Conservation (phyloP, 2,113 vertebrate genomes). For the Callionymus lyra region DNA sequence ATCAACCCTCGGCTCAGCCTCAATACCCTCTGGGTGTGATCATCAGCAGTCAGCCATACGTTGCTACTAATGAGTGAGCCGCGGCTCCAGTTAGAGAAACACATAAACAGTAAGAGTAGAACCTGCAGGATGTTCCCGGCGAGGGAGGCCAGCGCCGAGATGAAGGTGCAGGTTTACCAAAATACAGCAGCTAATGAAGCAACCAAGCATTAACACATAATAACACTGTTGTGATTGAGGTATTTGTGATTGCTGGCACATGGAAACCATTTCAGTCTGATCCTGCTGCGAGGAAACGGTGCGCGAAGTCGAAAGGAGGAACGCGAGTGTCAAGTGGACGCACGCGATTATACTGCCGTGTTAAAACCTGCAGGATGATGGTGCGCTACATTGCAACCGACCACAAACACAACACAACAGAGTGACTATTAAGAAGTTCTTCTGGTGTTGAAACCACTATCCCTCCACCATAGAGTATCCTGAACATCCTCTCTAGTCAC, state of each 20-base stretch:
- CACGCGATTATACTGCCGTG: conserved; percentile 13
- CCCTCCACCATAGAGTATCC: too few species aligned
- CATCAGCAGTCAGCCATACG: conserved; percentile 31
- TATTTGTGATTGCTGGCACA: conserved; percentile 37
- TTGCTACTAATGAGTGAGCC: conserved; percentile 36
- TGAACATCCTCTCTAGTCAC: too few species aligned
- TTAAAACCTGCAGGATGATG: conserved; percentile 8
- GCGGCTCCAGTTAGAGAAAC: conserved; percentile 34
- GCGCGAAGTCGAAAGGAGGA: conserved; percentile 26
- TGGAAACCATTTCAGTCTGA: conserved; percentile 46
- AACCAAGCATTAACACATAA: conserved; percentile 21
- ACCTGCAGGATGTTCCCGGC: conserved; percentile 1
- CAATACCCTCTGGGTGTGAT: conserved; percentile 36
- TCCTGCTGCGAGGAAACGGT: conserved; percentile 16
- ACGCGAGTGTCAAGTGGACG: conserved; percentile 21
- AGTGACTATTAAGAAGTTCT: conserved; percentile 38
- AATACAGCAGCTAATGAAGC: conserved; percentile 14
- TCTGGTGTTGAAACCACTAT: conserved; percentile 19
- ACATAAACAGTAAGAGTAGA: conserved; percentile 32
- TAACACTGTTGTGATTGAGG: conserved; percentile 18
- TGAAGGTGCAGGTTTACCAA: conserved; percentile 7
- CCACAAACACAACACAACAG: conserved; percentile 23
- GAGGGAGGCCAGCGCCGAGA: background rate
- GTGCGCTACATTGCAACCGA: conserved; percentile 26
- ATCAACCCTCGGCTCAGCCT: conserved; percentile 28